Base-by-base conservation (phyloP, 1,140 invertebrate species). In the Mactra quadrangularis region DNA sequence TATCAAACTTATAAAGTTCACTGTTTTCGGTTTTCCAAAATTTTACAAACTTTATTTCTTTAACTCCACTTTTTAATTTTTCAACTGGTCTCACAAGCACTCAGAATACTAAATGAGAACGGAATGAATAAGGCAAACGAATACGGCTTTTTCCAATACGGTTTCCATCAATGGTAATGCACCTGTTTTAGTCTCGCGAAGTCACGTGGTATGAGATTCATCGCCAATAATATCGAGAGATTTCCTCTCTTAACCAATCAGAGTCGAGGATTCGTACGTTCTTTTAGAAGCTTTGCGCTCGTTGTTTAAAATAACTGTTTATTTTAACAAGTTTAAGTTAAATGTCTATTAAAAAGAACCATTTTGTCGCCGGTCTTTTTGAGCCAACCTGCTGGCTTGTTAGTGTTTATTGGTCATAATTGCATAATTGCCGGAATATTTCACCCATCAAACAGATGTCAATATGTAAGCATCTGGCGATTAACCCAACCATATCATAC, bases 1-100 rank as follows among this genome's bases (percentile, higher is more conserved):
- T 55, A 90, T 35, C 94, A 91, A 77, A 94, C 95, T 72, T 66
- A 90, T 92, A 95, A 96, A 96, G 89, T 97, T 95, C 31, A 95
- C 94, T 92, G n/a, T n/a, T n/a, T n/a, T n/a, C n/a, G n/a, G n/a
- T n/a, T 94, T 94, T 85, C 95, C 92, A 29, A 95, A 88, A n/a
- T 95, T 94, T 76, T 95, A 47, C 1, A 27, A 31, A 59, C 55
- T 62, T 50, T 60, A 33, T 72, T 47, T 35, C 29, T 74, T 59
- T 45, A 62, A 45, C 33, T 84, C 29, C 75, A 64, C 74, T n/a
- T 75, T 75, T 25, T 53, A 70, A 71, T 35, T 76, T n/a, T 57
- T 47, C 52, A 68, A 70, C 47, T n/a, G 17, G 45, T 82, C 74
- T 82, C 79, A 45, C 11, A 27, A 50, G 27, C 31, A 19, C 55